Conservation (phyloP, 2,113 vertebrate species). For the Pachypanchax playfairii region DNA sequence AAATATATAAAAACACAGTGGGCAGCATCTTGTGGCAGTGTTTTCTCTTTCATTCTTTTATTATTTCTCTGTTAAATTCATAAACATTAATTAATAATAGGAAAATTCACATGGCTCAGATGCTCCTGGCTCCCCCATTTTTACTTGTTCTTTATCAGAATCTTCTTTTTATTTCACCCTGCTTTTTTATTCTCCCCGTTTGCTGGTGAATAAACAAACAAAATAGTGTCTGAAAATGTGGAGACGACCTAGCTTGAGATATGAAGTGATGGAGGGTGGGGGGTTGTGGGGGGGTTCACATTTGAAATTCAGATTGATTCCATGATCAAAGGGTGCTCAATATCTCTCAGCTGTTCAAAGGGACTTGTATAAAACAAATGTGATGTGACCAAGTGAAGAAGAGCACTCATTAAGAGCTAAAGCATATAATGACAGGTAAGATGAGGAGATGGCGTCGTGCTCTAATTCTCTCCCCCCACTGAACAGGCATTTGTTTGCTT, state of each 20-base stretch:
- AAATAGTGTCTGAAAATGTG: constrained; percentile 73
- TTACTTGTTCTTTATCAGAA: constrained; percentile 48
- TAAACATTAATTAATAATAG: constrained; percentile 94
- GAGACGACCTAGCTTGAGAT: constrained; percentile 64
- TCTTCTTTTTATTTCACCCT: constrained; percentile 54
- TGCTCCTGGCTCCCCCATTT: constrained; percentile 43
- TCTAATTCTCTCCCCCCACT: constrained; percentile 73
- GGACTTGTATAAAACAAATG: constrained; percentile 92
- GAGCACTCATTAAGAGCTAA: constrained; percentile 94
- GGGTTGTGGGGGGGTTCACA: constrained; percentile 70
- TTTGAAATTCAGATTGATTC: constrained; percentile 93
- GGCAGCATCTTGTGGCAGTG: constrained; percentile 84
- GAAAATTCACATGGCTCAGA: constrained; percentile 82
- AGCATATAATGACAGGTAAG: constrained; percentile 90
- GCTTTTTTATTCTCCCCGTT: constrained; percentile 42
- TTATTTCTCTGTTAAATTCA: constrained; percentile 90
- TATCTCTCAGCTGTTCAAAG: constrained; percentile 97
- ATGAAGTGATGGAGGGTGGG: constrained; percentile 1
- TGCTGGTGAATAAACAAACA: constrained; percentile 80
- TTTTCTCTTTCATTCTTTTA: constrained; percentile 73
- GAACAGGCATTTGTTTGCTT: constrained; percentile 80
- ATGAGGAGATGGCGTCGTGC: constrained; percentile 77
- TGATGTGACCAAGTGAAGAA: constrained; percentile 95
- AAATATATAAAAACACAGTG: constrained; percentile 20
- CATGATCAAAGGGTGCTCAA: constrained; percentile 90